phyloP scores from a whole-genome alignment of 2,113 vertebrate genomes.

The Hippocampus barbouri region DNA sequence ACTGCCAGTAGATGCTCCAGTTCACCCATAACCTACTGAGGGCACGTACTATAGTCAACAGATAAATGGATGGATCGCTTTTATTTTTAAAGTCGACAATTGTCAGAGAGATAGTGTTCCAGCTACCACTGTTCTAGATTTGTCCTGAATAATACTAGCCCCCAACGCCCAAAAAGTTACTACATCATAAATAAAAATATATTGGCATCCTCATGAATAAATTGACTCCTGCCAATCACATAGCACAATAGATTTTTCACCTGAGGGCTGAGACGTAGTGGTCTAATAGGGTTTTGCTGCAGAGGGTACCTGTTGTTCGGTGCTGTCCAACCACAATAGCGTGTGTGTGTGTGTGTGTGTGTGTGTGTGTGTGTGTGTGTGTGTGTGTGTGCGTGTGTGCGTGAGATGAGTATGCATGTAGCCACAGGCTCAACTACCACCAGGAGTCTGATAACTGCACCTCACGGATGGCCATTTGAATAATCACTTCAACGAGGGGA shows the following conservation, averaged over 20 bases:
- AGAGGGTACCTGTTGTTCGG: slow-evolving; percentile 65
- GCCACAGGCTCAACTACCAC: slow-evolving; percentile 69
- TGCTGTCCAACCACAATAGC: slow-evolving; percentile 41
- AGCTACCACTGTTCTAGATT: neutral
- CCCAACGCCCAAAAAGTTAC: neutral
- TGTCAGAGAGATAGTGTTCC: neutral
- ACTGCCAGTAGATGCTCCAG: neutral
- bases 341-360: neutral
- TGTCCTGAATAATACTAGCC: neutral
- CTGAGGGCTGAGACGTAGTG: slow-evolving; percentile 45
- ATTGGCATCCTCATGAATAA: slow-evolving; percentile 46
- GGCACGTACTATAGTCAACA: neutral
- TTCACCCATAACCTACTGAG: neutral
- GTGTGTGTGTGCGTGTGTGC: neutral
- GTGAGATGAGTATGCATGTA: slow-evolving; percentile 52
- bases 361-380: neutral
- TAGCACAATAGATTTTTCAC: slow-evolving; percentile 49
- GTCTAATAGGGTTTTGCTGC: slow-evolving; percentile 58
- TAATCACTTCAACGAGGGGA: slow-evolving; percentile 75
- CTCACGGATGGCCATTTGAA: slow-evolving; percentile 74
- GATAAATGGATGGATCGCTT: neutral
- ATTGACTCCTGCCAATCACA: slow-evolving; percentile 49
- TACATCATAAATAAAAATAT: slow-evolving; percentile 26
- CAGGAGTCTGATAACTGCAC: slow-evolving; percentile 71
- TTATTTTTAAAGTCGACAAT: neutral